phyloP scores from a whole-genome alignment of 2,797 vertebrate genomes.

The Heterohyrax brucei region DNA sequence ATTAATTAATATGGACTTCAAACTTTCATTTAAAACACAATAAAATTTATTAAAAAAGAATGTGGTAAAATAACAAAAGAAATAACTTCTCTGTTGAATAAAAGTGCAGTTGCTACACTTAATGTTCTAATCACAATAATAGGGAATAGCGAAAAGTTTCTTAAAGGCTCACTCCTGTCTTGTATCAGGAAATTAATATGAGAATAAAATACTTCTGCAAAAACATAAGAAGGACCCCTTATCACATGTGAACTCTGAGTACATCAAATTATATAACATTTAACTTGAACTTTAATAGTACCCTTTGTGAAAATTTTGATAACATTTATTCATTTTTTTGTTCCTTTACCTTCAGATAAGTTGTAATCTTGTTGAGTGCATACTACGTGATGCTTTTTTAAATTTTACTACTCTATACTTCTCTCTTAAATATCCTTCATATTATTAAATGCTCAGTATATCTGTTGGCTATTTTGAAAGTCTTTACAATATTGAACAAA shows the following conservation, averaged over 20 bases:
- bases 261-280: neutral
- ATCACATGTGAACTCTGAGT: slow-evolving; percentile 56
- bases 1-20: too few relatives aligned
- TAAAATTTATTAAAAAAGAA: too few relatives aligned
- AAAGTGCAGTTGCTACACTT: neutral
- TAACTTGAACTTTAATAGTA: slow-evolving; percentile 7
- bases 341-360: slow-evolving; percentile 6
- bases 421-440: neutral
- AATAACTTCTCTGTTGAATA: slow-evolving; percentile 31
- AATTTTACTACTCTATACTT: neutral
- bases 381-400: neutral
- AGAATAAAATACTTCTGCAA: slow-evolving; percentile 33
- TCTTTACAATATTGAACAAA: neutral
- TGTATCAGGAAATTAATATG: slow-evolving; percentile 56
- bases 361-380: slow-evolving; percentile 3
- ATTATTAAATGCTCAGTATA: neutral
- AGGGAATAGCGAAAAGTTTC: neutral
- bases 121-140: slow-evolving; percentile 10
- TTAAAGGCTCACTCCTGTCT: neutral
- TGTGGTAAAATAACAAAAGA: neutral
- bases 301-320: neutral
- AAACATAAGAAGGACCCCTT: slow-evolving; percentile 32
- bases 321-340: slow-evolving; percentile 20
- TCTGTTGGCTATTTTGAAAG: neutral
- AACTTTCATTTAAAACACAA: too few relatives aligned